Percentiles rank a stretch among this genome's conserved stretches.
phyloP scores from a whole-genome alignment of 2,888 invertebrate species.

The Epiblema foenella region DNA sequence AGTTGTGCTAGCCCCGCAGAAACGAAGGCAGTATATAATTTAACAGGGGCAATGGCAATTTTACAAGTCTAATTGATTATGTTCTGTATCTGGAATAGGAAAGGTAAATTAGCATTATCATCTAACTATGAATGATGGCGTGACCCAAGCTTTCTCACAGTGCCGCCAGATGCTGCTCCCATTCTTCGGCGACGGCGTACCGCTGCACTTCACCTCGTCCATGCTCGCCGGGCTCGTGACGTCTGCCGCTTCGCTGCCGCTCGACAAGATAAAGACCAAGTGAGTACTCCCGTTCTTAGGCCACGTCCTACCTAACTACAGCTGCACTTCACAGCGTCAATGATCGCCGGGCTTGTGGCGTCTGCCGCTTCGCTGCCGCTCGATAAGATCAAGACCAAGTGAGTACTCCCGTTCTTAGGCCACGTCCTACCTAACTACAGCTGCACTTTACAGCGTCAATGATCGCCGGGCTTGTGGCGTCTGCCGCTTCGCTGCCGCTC shows the following conservation, averaged over 20 bases:
- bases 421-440: background rate
- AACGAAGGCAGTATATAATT: too few relatives aligned
- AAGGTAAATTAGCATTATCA: too few relatives aligned
- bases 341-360: constrained; percentile 97
- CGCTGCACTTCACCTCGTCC: constrained; percentile 94
- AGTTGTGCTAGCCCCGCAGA: too few relatives aligned
- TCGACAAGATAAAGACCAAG: constrained; percentile 99
- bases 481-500: constrained; percentile 97
- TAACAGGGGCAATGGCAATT: too few relatives aligned
- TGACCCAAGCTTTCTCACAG: constrained; percentile 52
- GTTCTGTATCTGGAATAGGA: too few relatives aligned
- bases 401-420: constrained; percentile 32
- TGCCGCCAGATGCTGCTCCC: constrained; percentile 76
- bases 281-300: constrained; percentile 56
- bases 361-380: constrained; percentile 97
- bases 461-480: constrained; percentile 97
- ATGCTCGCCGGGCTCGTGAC: constrained; percentile 98
- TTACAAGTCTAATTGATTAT: too few relatives aligned
- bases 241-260: constrained; percentile 96
- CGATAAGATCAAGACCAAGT: constrained; percentile 99
- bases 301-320: background rate
- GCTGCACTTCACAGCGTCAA: constrained; percentile 93
- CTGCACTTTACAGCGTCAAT: constrained; percentile 94
- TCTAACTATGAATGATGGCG: too few relatives aligned
- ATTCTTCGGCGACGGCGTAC: constrained; percentile 89